Evolutionary conservation across 2,113 vertebrate species (phyloP), one percentile per base, ranked within the genome.

Genomic region (Cinclus mexicanus): DNA sequence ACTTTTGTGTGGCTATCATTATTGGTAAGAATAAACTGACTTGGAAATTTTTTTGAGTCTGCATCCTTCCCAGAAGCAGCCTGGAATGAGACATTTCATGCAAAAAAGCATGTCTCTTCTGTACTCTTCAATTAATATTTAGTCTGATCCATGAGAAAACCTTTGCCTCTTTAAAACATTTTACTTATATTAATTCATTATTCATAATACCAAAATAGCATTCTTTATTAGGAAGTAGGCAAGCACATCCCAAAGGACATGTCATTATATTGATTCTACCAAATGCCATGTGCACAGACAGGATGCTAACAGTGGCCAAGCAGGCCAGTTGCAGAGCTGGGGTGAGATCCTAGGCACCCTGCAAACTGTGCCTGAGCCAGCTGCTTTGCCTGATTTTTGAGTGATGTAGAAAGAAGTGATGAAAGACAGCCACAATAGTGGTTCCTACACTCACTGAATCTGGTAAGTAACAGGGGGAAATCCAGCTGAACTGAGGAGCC

Each of bases 381-480:
- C 20, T 81, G 39, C 69, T 90, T 84, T 52, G 28, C n/a, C 28
- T 33, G 41, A 11, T 41, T 86, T 47, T 47, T 80, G 37, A 31
- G 12, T 29, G 31, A 50, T n/a, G 33, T 42, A 78, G 55, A 75
- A 93, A 87, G 37, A 1, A 2, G 6, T 35, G 39, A 59, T 60
- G 35, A 60, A 79, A 69, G 63, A 9, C 15, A 64, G n/a, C 31
- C 1, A 23, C 22, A 21, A 6, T 13, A 6, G 8, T 12, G 55
- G 26, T 41, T 90, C 23, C 41, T 24, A 20, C 2, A 4, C 35
- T 64, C 20, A 14, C 49, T 87, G 47, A 71, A 50, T 1, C 0
- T 28, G 20, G 4, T 49, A 37, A 80, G 29, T 70, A 39, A 39
- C 0, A 0, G 60, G 39, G 37, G 25, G 33, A 70, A 67, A 75